Evolutionary conservation across 1,140 invertebrate genomes (phyloP), one percentile per base, ranked within the genome.

Genomic region (Bombus affinis): DNA sequence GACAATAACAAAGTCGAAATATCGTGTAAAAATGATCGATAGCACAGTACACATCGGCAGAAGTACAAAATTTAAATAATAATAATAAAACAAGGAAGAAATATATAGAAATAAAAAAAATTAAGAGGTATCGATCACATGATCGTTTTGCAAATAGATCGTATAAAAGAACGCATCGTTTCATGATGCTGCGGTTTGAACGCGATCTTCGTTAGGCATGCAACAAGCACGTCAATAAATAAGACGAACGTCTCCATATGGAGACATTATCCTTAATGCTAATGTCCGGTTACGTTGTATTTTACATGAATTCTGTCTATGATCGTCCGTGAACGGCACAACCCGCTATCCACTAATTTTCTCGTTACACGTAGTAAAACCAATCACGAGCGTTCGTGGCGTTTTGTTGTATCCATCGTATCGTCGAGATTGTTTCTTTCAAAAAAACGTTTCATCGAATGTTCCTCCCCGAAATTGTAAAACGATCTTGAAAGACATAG

Each of bases 141-240:
- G 42, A 65, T 62, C 71, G 10, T 25, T 65, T 76, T n/a, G 66
- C 72, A 25, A 66, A 28, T 6, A 53, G 35, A 68, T 77, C 35
- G 59, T 77, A 68, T 42, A 77, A 77, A 70, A 77, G 22, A 35
- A 59, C 37, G 42, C 10, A 37, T 44, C 42, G n/a, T 79, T 28
- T 62, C 12, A 53, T 44, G 37, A 66, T 66, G 73, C 39, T 44
- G 35, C 18, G 44, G 18, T 12, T 32, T 25, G 32, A 79, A 72
- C 53, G 76, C 44, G 76, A 47, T 80, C 75, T 59, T 65, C 57
- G 22, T 85, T 80, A 72, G 53, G 53, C 77, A 85, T 72, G 74
- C 62, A 39, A 57, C 62, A 77, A 78, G 77, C 83, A 53, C 68
- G 83, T 62, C 53, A 62, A 85, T 72, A 72, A 80, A 62, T 72